A percentile compares a stretch with the other conserved stretches of the same genome.
phyloP scores from a whole-genome alignment of 2,888 invertebrate genomes.

The Vesta saturnalis region DNA sequence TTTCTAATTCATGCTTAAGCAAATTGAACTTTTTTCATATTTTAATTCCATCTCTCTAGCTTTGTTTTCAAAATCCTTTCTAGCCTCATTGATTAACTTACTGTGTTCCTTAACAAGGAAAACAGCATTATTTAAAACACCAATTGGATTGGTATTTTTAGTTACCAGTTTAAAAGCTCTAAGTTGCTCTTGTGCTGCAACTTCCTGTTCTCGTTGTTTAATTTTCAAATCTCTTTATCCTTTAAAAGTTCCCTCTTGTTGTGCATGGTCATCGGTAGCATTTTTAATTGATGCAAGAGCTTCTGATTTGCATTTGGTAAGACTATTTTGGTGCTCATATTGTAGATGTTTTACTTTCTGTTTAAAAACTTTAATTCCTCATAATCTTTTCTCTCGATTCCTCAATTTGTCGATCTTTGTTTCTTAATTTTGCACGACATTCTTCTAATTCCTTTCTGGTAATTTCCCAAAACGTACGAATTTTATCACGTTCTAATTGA shows the following conservation, averaged over 20 bases:
- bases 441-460: conserved; percentile 90
- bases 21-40: conserved; percentile 78
- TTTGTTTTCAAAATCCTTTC: conserved; percentile 73
- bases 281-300: conserved; percentile 82
- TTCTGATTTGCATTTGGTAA: conserved; percentile 87
- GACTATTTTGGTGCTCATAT: conserved; percentile 88
- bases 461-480: conserved; percentile 96
- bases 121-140: conserved; percentile 7
- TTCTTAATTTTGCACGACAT: conserved; percentile 75
- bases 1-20: conserved; percentile 75
- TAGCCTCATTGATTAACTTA: conserved; percentile 66
- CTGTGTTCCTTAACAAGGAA: conserved; percentile 55
- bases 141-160: not conserved
- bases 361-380: conserved; percentile 85
- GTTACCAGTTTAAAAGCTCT: conserved; percentile 66
- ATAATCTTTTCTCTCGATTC: conserved; percentile 86
- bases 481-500: conserved; percentile 93
- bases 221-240: conserved; percentile 77
- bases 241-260: conserved; percentile 80
- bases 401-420: conserved; percentile 88
- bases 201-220: conserved; percentile 74
- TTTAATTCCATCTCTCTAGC: conserved; percentile 74
- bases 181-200: conserved; percentile 77
- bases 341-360: conserved; percentile 94
- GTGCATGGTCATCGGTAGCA: conserved; percentile 83